Evolutionary conservation across 2,888 invertebrate genomes (phyloP), one percentile per base, ranked within the genome.

Genomic region (Lampropteryx suffumata): DNA sequence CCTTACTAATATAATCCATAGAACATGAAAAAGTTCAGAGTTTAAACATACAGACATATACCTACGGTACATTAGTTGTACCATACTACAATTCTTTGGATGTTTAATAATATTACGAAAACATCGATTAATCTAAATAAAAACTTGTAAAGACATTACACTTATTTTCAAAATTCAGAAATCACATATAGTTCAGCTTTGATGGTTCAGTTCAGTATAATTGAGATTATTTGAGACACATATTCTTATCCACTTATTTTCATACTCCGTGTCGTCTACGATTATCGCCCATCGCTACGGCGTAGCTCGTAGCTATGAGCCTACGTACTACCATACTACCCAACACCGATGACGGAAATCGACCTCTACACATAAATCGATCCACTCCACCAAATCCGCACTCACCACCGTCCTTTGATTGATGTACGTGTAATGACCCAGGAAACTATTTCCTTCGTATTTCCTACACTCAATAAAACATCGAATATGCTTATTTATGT

Each of bases 391-490:
- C 65, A 76, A 81, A 79, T 74, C 74, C 70, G 69, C 71, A 66
- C 68, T 63, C 61, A 68, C 64, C 67, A 68, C 67, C 73, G 70
- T 71, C 72, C 76, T 77, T 82, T 88, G 90, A 89, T 90, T 86
- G 89, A 90, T 90, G 86, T 71, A 73, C 66, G 73, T 76, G 82
- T 89, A 88, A 88, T 89, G 86, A 89, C 78, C 76, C 84, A 82
- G 78, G 82, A 83, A 88, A 87, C 86, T 86, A 86, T 88, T 90
- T 89, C 88, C 89, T 84, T 76, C 80, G 79, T 82, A 84, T 89
- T 89, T 89, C 90, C 89, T 84, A 76, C 73, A 87, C 85, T 88
- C 85, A 85, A 89, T 88, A 86, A 88, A 88, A 86, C 86, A 83
- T 86, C 82, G 76, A 88, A 86, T 84, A 84, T 86, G 85, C 84